These are phyloP conservation scores for Rhabdomys pumilio DNA, from an alignment of 2,797 vertebrate species.

Conservation along the genomic window DNA sequence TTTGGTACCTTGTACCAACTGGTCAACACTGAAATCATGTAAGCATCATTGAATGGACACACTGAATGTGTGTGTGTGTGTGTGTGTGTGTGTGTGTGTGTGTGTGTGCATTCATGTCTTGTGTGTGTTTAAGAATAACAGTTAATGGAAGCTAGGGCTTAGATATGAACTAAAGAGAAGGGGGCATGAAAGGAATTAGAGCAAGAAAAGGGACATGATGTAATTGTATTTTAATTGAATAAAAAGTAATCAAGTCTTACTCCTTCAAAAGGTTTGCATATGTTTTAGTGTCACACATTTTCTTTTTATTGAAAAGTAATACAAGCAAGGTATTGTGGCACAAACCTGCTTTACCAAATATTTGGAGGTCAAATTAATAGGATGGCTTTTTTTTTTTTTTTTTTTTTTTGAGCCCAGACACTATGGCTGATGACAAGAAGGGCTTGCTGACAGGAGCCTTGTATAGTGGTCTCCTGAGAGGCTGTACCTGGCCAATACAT, in stretches of 20 bases:
- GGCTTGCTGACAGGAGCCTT: too few relatives aligned
- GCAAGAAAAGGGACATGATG: not conserved
- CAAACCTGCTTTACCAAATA: not conserved
- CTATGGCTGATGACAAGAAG: too few relatives aligned
- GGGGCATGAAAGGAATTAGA: not conserved
- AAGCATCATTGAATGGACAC: not conserved
- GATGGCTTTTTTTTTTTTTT: not conserved
- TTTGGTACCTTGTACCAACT: not conserved
- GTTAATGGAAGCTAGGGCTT: not conserved
- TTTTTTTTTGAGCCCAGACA: not conserved
- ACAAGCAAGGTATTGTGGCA: not conserved
- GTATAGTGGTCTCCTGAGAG: too few relatives aligned
- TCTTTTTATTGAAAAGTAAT: constrained; percentile 52
- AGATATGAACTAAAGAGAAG: not conserved
- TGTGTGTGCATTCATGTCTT: not conserved
- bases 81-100: not conserved
- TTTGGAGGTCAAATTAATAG: not conserved
- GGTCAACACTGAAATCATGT: not conserved
- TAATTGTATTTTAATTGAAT: not conserved
- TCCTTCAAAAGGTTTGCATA: not conserved
- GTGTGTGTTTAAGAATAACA: not conserved
- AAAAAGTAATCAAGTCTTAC: not conserved
- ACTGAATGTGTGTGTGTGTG: not conserved
- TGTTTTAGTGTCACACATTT: not conserved
- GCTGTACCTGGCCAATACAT: too few relatives aligned